Conservation (phyloP, 2,888 invertebrate species). For the Drosophila bunnanda region DNA sequence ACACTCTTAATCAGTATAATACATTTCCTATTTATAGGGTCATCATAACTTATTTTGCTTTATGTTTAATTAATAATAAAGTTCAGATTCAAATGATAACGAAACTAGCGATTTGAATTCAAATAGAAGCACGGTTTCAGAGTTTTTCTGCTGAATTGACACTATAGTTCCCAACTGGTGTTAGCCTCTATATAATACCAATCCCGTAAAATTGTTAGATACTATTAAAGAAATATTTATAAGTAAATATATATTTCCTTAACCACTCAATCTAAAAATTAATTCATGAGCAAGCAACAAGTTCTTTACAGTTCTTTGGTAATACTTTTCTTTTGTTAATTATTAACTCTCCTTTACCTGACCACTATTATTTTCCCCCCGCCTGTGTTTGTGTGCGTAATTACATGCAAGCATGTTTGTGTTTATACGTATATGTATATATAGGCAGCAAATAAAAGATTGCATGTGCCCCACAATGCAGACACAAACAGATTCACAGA, state of each 20-base stretch:
- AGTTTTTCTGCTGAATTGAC: neutral
- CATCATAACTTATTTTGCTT: neutral
- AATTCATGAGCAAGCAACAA: too few species aligned
- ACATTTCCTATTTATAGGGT: neutral
- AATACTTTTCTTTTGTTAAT: neutral
- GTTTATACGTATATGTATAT: constrained; percentile 36
- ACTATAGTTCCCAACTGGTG: neutral
- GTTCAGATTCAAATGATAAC: neutral
- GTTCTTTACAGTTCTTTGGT: neutral
- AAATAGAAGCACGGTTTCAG: neutral
- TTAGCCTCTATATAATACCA: rapidly evolving
- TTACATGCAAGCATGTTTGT: constrained; percentile 5
- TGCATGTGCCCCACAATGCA: constrained; percentile 77
- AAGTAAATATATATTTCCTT: neutral
- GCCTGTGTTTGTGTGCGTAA: constrained; percentile 16
- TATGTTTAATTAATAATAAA: neutral
- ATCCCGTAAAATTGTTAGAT: neutral
- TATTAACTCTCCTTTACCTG: neutral
- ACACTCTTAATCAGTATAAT: neutral
- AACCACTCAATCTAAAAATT: neutral
- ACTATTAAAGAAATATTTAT: rapidly evolving
- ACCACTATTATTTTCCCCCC: neutral
- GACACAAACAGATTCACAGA: constrained; percentile 51
- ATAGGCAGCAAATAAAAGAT: constrained; percentile 70
- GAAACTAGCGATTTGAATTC: too few species aligned